These are phyloP conservation scores for Apis mellifera DNA, from an alignment of 1,140 invertebrate genomes.

Conservation along the genomic window Amel_HAv3.1 CM009934.2:3071501-3072000, in stretches of 20 bases:
- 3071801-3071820: too few species aligned
- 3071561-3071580: constrained; percentile 38
- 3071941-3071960: not conserved
- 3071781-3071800: too few species aligned
- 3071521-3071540: constrained; percentile 42
- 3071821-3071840: too few species aligned
- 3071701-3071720: too few species aligned
- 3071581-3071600: constrained; percentile 34
- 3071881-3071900: too few species aligned
- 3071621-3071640: constrained; percentile 38
- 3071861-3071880: too few species aligned
- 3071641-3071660: not conserved
- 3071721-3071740: too few species aligned
- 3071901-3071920: constrained; percentile 8
- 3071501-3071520: constrained; percentile 34
- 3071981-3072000: not conserved
- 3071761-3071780: too few species aligned
- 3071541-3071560: constrained; percentile 43
- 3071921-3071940: constrained; percentile 22
- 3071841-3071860: too few species aligned
- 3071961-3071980: constrained; percentile 38
- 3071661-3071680: too few species aligned
- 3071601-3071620: constrained; percentile 46
- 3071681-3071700: too few species aligned
- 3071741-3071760: too few species aligned